Evolutionary conservation across 1,140 invertebrate genomes (phyloP).

Genomic region (Neodiprion pinetum): DNA sequence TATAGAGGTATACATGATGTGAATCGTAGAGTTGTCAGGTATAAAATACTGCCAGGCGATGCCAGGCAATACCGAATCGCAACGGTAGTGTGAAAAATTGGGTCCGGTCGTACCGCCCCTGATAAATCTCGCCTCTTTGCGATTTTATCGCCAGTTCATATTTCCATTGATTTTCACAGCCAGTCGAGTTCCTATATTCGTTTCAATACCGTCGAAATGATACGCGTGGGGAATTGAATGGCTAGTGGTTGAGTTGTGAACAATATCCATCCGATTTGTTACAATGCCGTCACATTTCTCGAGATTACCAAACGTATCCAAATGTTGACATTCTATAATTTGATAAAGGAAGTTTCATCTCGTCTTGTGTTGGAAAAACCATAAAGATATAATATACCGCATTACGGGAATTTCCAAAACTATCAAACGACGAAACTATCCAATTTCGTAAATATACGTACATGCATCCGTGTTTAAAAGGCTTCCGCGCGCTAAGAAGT

Average conservation of each 20-base stretch:
- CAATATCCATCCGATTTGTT: neutral
- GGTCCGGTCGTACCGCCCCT: neutral
- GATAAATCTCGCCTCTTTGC: neutral
- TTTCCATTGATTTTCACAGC: neutral
- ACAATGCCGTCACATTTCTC: neutral
- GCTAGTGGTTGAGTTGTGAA: neutral
- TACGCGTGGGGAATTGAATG: neutral
- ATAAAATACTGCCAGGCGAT: neutral
- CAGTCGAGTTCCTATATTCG: neutral
- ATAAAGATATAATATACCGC: neutral
- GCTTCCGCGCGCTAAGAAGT: neutral
- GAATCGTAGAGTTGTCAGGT: slow-evolving; percentile 23
- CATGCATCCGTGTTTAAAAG: too few species aligned
- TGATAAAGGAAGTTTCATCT: too few species aligned
- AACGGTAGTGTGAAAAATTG: neutral
- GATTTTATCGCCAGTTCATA: neutral
- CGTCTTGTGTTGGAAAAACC: neutral
- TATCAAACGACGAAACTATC: too few species aligned
- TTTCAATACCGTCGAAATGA: neutral
- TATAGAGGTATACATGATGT: neutral
- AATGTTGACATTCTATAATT: too few species aligned
- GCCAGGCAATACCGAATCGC: neutral
- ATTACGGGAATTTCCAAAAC: too few species aligned
- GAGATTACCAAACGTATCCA: neutral
- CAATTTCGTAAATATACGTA: too few species aligned